Evolutionary conservation across 1,140 invertebrate genomes (phyloP), one percentile per base, ranked within the genome.

Genomic region (Ridgeia piscesae): DNA sequence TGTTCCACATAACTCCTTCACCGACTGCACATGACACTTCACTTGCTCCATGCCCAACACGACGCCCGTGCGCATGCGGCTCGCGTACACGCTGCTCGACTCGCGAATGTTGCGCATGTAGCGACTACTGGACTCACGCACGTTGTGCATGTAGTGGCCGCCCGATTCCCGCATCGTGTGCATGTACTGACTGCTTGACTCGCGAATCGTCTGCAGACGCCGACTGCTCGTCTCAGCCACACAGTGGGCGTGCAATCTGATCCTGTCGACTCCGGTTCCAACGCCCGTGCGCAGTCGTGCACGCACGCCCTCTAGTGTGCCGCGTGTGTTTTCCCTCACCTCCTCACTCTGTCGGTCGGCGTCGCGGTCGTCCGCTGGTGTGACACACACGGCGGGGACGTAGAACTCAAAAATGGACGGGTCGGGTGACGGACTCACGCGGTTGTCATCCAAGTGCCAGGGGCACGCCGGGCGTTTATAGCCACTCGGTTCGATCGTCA

Each of bases 1-100:
- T 1, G 95, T 95, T n/a, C 95, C 95, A 91, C 95, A 95, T 27
- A 95, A 94, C 91, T 95, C 95, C 88, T 94, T 94, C 89, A 95
- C 94, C 35, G 95, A 95, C 93, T 94, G 94, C 1, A 95, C 94
- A 34, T 94, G 93, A 92, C 92, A 95, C 91, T 95, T 95, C 11
- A 91, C 93, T 92, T 94, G 94, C 92, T 95, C 95, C 92, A 95
- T 94, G 27, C 95, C 95, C 50, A 94, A 90, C 0, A 94, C 94
- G 9, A 95, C 94, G 11, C 95, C 95, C 35, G 94, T 94, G 91
- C 92, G 94, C 77, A 95, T 94, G 34, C 93, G 93, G 35, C 93
- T 94, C 17, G 94, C 95, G 2, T 95, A 95, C 17, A 94, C 90
- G 50, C 94, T 94, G 35, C 95, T 93, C 6, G 94, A 93, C 42